A percentile compares a stretch with the other conserved stretches of the same genome.
Conservation (phyloP, 2,888 invertebrate species). For the Eupithecia vulgata region DNA sequence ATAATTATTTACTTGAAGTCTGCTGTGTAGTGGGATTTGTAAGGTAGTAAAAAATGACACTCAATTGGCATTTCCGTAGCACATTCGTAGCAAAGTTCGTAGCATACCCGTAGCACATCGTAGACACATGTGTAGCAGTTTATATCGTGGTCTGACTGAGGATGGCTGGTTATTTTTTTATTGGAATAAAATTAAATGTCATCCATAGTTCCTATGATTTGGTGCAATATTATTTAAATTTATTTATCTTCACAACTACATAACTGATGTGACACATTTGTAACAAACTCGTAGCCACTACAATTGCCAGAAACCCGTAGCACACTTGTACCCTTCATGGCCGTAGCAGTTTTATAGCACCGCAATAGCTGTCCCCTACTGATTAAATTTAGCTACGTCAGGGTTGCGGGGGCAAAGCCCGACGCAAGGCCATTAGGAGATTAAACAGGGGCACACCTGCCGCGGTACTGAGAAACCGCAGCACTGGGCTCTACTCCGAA, state of each 20-base stretch:
- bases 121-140: not conserved
- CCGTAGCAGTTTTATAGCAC: constrained; percentile 7
- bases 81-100: not conserved
- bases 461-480: constrained; percentile 60
- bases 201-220: too few species aligned
- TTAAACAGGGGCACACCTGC: constrained; percentile 74
- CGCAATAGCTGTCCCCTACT: constrained; percentile 22
- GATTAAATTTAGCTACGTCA: constrained; percentile 29
- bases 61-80: not conserved
- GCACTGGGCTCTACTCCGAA: constrained; percentile 37
- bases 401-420: constrained; percentile 48
- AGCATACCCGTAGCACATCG: not conserved
- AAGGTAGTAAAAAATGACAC: not conserved
- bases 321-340: not conserved
- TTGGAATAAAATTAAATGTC: too few species aligned
- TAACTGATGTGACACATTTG: not conserved
- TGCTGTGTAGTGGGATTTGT: too few species aligned
- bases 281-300: not conserved
- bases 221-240: too few species aligned
- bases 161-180: too few species aligned
- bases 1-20: too few species aligned
- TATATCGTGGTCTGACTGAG: too few species aligned
- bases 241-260: not conserved
- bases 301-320: not conserved
- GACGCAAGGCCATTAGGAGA: constrained; percentile 70